Evolutionary conservation across 2,113 vertebrate species (phyloP), one percentile per base, ranked within the genome.

Genomic region (Vulpes ferrilata): DNA sequence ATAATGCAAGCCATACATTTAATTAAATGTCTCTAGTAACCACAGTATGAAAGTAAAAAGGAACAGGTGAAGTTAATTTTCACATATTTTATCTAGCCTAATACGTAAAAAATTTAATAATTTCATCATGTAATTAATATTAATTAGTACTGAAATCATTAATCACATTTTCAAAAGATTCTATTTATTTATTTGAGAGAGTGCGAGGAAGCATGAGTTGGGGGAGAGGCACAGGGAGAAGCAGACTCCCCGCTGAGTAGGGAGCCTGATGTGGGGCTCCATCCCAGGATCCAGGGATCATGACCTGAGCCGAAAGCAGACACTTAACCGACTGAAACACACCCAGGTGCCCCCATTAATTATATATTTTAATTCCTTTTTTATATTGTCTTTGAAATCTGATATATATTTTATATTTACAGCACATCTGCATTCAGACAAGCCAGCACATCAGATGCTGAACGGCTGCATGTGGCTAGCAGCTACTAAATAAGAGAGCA

Each of bases 1-100:
- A 25, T 1, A 23, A 62, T 3, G 17, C 1, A 19, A 83, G n/a
- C 19, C 48, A 20, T 7, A 30, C 1, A 43, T 1, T 10, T 27
- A 35, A 60, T 17, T 27, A 62, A 30, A 35, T 16, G 53, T 92
- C 32, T 73, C 60, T 25, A 17, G n/a, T 15, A 51, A 27, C 38
- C 30, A n/a, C 48, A 5, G 7, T n/a, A 30, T 23, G 30, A 96
- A 82, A 89, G 71, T 7, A 38, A 80, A 84, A 90, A 57, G 48
- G 82, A 91, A 57, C 19, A 27, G 48, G 20, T 16, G 17, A 80
- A 20, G 62, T 92, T 59, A 38, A 82, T 86, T 20, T 81, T 65
- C 88, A 57, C 4, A 16, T 51, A 12, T 88, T 88, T 91, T 87
- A 27, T 30, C 64, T 55, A 84, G 62, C 35, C 6, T 35, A 71